Evolutionary conservation across 2,888 invertebrate species (phyloP).

Genomic region (Chaetogeoica ovagalla): DNA sequence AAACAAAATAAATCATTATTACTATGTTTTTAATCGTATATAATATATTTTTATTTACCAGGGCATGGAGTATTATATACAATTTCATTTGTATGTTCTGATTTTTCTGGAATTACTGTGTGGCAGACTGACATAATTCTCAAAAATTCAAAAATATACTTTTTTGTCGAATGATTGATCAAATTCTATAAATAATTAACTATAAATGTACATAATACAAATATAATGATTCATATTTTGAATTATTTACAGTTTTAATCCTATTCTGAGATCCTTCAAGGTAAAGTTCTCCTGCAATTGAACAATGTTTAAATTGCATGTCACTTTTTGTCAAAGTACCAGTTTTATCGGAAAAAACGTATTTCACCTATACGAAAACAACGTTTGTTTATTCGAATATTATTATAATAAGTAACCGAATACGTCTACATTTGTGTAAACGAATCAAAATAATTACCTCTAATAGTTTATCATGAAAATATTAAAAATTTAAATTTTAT

Average conservation of each 20-base stretch:
- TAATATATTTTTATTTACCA: slow-evolving; percentile 63
- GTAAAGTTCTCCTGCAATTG: slow-evolving; percentile 86
- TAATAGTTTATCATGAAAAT: too few species aligned
- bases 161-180: neutral
- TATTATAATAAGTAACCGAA: neutral
- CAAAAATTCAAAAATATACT: slow-evolving; percentile 66
- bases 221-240: neutral
- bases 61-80: slow-evolving; percentile 96
- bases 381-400: neutral
- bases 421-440: too few species aligned
- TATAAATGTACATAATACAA: too few species aligned
- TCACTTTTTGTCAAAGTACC: slow-evolving; percentile 97
- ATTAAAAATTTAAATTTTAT: too few species aligned
- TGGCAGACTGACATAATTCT: slow-evolving; percentile 93
- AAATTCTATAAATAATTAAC: slow-evolving; percentile 15
- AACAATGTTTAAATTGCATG: slow-evolving; percentile 92
- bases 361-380: slow-evolving; percentile 66
- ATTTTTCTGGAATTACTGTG: slow-evolving; percentile 91
- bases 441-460: too few species aligned
- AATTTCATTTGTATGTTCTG: slow-evolving; percentile 63
- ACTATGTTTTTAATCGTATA: too few species aligned
- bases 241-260: neutral
- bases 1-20: too few species aligned
- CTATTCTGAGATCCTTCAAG: slow-evolving; percentile 19
- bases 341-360: slow-evolving; percentile 96